Conservation (phyloP, 2,113 vertebrate genomes). For the Hemibagrus wyckioides region DNA sequence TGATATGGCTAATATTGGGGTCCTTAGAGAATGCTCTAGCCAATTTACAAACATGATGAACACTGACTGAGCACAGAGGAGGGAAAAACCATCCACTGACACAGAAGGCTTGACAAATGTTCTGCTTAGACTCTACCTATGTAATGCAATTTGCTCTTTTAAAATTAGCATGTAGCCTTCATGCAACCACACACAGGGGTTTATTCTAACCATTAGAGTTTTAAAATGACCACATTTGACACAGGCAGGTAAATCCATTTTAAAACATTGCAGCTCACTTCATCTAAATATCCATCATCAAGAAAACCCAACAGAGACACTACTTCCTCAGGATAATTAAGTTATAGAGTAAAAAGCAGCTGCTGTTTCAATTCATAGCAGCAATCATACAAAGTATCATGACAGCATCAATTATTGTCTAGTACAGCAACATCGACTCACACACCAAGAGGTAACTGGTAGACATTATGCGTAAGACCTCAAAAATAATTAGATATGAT, state of each 20-base stretch:
- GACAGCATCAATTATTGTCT: neutral
- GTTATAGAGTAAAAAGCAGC: neutral
- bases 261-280: neutral
- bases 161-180: neutral
- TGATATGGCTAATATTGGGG: neutral
- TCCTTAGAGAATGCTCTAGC: neutral
- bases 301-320: neutral
- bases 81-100: neutral
- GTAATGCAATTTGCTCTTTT: neutral
- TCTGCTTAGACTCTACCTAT: neutral
- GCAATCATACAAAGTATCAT: neutral
- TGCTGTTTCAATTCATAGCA: neutral
- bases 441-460: neutral
- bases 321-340: neutral
- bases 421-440: neutral
- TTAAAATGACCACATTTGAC: neutral
- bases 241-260: neutral
- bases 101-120: neutral
- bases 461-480: neutral
- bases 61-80: neutral
- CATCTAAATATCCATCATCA: neutral
- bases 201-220: neutral
- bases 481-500: neutral
- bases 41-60: neutral
- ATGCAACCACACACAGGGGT: neutral